Conservation (phyloP, 2,797 vertebrate species). For the Amblyraja radiata region DNA sequence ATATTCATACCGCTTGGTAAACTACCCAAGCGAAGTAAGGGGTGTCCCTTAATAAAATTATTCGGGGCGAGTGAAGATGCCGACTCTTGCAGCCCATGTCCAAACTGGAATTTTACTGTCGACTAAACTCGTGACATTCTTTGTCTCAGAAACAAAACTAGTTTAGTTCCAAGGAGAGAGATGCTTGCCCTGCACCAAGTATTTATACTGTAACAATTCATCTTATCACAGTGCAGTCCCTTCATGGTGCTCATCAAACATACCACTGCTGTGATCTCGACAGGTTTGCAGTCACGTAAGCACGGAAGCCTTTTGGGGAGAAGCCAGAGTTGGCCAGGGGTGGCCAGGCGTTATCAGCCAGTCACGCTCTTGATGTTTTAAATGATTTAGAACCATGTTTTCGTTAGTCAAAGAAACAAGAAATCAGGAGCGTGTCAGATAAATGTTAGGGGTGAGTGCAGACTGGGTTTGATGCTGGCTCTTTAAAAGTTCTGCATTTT, state of each 20-base stretch:
- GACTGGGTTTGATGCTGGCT: neutral
- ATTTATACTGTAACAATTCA: neutral
- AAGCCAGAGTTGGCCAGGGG: constrained; percentile 1
- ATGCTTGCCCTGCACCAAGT: neutral
- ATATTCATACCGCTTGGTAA: too few species aligned
- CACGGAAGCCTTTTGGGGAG: neutral
- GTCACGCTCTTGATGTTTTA: neutral
- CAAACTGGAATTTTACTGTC: neutral
- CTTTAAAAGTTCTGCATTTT: neutral
- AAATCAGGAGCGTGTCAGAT: neutral
- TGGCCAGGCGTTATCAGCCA: neutral
- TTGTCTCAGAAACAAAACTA: neutral
- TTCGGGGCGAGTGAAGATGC: neutral
- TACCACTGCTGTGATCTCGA: neutral
- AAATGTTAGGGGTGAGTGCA: neutral
- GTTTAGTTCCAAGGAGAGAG: neutral
- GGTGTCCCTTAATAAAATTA: too few species aligned
- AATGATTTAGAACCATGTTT: constrained; percentile 34
- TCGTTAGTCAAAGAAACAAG: constrained; percentile 19
- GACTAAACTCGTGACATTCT: neutral
- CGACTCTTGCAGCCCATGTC: too few species aligned
- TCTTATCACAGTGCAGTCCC: neutral
- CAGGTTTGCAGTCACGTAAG: constrained; percentile 12
- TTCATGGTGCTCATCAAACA: neutral
- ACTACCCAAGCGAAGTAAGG: too few species aligned